A percentile compares a stretch with the other conserved stretches of the same genome.
phyloP scores from a whole-genome alignment of 2,888 invertebrate genomes.

The Amblyjoppa proteus region DNA sequence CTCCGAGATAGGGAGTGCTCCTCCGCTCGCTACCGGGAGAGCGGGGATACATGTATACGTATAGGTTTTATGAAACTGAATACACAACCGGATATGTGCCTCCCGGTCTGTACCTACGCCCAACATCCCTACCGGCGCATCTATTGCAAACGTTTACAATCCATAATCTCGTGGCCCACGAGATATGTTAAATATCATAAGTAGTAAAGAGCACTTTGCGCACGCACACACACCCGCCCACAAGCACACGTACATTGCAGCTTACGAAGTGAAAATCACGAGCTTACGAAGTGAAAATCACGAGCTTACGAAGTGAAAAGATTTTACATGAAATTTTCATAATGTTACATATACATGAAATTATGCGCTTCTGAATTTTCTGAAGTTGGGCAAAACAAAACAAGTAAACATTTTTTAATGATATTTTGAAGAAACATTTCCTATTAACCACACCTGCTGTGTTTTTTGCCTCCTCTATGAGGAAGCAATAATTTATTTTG shows the following conservation, averaged over 20 bases:
- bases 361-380: too few relatives aligned
- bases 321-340: too few relatives aligned
- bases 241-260: neutral
- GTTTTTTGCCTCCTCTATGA: neutral
- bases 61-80: slow-evolving; percentile 46
- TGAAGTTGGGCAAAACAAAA: too few relatives aligned
- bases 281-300: too few relatives aligned
- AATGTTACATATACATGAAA: too few relatives aligned
- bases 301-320: too few relatives aligned
- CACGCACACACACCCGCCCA: neutral
- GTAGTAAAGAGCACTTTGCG: slow-evolving; percentile 28
- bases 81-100: slow-evolving; percentile 33
- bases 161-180: slow-evolving; percentile 31
- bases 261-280: neutral
- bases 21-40: too few relatives aligned
- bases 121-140: slow-evolving; percentile 3
- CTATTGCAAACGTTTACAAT: slow-evolving; percentile 49
- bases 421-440: too few relatives aligned
- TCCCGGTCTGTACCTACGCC: neutral
- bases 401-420: too few relatives aligned
- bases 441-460: too few relatives aligned
- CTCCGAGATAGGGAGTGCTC: neutral
- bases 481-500: neutral
- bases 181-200: slow-evolving; percentile 43
- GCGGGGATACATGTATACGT: neutral